These are phyloP conservation scores for Sitobion miscanthi DNA, from an alignment of 1,140 invertebrate species.

Conservation along the genomic window DNA sequence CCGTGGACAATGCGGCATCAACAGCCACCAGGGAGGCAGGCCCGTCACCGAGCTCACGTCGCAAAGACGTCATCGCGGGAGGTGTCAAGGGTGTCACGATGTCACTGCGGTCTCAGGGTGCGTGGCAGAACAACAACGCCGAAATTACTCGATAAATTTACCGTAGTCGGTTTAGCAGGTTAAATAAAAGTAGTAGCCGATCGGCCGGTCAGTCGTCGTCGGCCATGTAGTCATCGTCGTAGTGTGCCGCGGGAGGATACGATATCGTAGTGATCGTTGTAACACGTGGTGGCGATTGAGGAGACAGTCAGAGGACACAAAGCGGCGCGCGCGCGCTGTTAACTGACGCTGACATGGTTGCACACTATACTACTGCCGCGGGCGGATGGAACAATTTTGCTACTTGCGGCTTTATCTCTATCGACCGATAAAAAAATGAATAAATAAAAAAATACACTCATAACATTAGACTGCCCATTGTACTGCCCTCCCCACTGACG, in stretches of 20 bases:
- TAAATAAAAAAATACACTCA: not conserved
- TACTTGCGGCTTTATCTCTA: conserved; percentile 31
- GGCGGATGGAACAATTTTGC: conserved; percentile 49
- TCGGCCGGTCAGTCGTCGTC: not conserved
- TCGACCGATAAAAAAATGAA: not conserved
- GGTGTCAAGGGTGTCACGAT: conserved; percentile 54
- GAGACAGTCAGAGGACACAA: not conserved
- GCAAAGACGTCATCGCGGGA: conserved; percentile 61
- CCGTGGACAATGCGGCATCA: conserved; percentile 74
- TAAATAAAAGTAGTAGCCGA: not conserved
- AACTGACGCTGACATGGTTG: conserved; percentile 18
- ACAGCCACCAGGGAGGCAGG: conserved; percentile 68
- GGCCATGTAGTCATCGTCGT: not conserved
- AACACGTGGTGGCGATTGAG: not conserved
- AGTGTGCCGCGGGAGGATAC: not conserved
- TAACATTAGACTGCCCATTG: conserved; percentile 14
- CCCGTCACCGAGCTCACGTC: conserved; percentile 63
- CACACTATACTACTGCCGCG: not conserved
- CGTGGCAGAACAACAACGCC: not conserved
- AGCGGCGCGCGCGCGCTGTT: conserved; percentile 13
- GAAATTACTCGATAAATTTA: not conserved
- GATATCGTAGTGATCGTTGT: not conserved
- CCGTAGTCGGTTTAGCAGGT: not conserved
- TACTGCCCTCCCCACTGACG: conserved; percentile 10
- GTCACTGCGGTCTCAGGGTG: not conserved